Base-by-base conservation (phyloP, 2,797 vertebrate species). In the Helicolenus hilgendorfi region DNA sequence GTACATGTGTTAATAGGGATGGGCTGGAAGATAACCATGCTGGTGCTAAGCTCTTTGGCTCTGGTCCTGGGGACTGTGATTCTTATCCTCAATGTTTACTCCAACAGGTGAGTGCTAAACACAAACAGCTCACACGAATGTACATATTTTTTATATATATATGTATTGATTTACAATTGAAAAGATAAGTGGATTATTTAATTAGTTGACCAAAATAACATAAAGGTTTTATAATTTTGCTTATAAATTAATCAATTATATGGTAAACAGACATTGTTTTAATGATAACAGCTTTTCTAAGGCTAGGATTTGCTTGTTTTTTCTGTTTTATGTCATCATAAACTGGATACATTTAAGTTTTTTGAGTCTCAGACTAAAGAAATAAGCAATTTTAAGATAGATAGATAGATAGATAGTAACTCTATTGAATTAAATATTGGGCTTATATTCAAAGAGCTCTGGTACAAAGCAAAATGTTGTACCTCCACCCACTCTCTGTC, bases 11-110 rank as follows among this genome's bases (percentile, higher is more conserved):
- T 53, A 53, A 49, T 62, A 98, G 98, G 98, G n/a, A 97, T 97
- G 55, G 96, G 95, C 86, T 98, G 98, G 98, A 98, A 98, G 93
- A 97, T 97, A 0, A 97, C 97, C 69, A 98, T 98, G 98, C 85
- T 98, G 91, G 95, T 98, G n/a, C 94, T 98, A 35, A 98, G 98
- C 58, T 98, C 97, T 18, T 70, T 98, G 94, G 98, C 97, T 65
- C 96, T 98, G 78, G 89, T 98, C 49, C 92, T 98, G 80, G 98
- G 98, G 15, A 91, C 97, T 84, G 94, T 97, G 65, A 98, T 98
- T 75, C 95, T 98, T 62, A 96, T 97, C 26, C 91, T 98, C 73
- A 98, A 96, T 55, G 97, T 98, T 80, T 97, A 97, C 76, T 94
- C 97, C 80, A 98, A 98, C 80, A 98, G 97, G 98, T 98, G 87